Base-by-base conservation (phyloP, 2,113 vertebrate species). In the Taurulus bubalis region DNA sequence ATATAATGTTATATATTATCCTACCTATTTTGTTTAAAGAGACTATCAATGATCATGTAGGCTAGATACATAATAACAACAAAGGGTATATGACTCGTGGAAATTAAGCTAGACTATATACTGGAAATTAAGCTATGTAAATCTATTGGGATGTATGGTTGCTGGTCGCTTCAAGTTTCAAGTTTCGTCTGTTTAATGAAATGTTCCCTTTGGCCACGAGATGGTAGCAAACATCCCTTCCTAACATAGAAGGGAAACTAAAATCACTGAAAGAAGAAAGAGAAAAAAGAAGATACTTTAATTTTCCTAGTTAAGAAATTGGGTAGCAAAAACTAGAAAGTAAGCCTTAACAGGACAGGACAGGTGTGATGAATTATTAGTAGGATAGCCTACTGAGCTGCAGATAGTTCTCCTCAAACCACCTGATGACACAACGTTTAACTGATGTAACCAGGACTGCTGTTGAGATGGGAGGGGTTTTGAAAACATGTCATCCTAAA, bases 151-250 rank as follows among this genome's bases (percentile, higher is more conserved):
- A 45, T 45, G 15, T 28, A 28, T 10, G 24, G 14, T 42, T 1
- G 6, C 24, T 66, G n/a, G n/a, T n/a, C n/a, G n/a, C n/a, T n/a
- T n/a, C n/a, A n/a, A n/a, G n/a, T n/a, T n/a, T n/a, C n/a, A n/a
- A n/a, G n/a, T n/a, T n/a, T 38, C 2, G 12, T 65, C 65, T 49
- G 18, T 22, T 49, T 32, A 14, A 71, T 32, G 5, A 51, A 30
- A 3, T 47, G 32, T 45, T 55, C 1, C 1, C 40, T 71, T 34
- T 71, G 49, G 40, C 83, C 90, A 89, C 40, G 6, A 85, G 88
- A 75, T 82, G 80, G 83, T 18, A 84, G 85, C 67, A 86, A 24
- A 68, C 24, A 71, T 45, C 22, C 11, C 34, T 55, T 72, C 4
- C 10, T 22, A 28, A 60, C 30, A 59, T 53, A 3, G 32, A 71